phyloP scores from a whole-genome alignment of 2,797 vertebrate species.

The Ptychobarbus kaznakovi region DNA sequence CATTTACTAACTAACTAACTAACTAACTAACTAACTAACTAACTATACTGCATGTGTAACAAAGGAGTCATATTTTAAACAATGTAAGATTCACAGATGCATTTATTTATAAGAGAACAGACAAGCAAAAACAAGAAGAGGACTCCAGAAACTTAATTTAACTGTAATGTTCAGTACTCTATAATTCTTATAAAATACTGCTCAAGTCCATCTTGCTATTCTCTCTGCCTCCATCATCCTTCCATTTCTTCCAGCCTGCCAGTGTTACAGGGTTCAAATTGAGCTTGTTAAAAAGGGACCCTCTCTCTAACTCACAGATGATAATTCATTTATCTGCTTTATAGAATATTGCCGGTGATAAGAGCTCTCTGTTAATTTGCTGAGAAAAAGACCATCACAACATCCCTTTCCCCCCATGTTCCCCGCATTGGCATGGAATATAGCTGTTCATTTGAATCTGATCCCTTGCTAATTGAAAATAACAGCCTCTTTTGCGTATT shows the following conservation, averaged over 20 bases:
- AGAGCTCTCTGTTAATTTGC: conserved; percentile 90
- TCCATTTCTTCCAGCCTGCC: conserved; percentile 81
- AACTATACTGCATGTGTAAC: too few species aligned
- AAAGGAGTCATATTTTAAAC: too few species aligned
- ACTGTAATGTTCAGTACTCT: neutral
- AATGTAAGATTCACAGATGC: neutral
- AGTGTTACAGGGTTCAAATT: conserved; percentile 87
- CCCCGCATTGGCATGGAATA: conserved; percentile 81
- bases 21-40: too few species aligned
- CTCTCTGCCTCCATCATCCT: conserved; percentile 74
- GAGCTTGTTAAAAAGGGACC: conserved; percentile 90
- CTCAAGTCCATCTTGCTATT: conserved; percentile 25
- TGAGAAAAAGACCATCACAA: conserved; percentile 89
- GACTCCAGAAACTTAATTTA: neutral
- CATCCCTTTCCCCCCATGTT: conserved; percentile 69
- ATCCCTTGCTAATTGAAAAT: conserved; percentile 99
- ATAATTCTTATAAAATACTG: neutral
- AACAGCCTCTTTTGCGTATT: conserved; percentile 94
- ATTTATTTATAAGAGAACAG: neutral
- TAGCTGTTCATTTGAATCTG: conserved; percentile 86
- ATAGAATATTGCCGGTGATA: conserved; percentile 91
- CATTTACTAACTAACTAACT: too few species aligned
- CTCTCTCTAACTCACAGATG: conserved; percentile 94
- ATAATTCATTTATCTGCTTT: conserved; percentile 99
- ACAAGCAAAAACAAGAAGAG: neutral